Evolutionary conservation across 2,113 vertebrate genomes (phyloP), one percentile per base, ranked within the genome.

Genomic region (Scartelaos histophorus): DNA sequence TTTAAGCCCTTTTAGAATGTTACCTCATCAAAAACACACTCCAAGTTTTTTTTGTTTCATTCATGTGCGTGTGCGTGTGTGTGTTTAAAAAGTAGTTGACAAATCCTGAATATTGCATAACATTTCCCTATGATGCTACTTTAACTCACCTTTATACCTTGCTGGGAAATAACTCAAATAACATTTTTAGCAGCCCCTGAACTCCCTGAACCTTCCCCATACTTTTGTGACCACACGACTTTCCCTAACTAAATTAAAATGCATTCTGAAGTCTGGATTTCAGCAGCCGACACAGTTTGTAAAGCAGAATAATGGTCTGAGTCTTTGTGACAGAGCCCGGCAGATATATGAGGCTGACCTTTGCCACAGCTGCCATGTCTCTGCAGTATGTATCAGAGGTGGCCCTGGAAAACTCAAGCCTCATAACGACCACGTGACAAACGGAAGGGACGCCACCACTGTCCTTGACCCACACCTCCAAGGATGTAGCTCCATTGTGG

Each of bases 331-430:
- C 83, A 82, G 79, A 82, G 82, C 78, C 82, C 84, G 86, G 74
- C 80, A 89, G 88, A 91, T 89, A 90, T 90, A 91, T 82, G 85
- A 73, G 77, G 71, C 61, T 86, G 92, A 92, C 89, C 92, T 91
- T 93, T 83, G 86, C 75, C 79, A 82, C 13, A 15, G 81, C 83
- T 82, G 89, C 71, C 88, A 82, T 78, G 77, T 84, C 75, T 87
- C 83, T 78, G 79, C 72, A 45, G 71, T 69, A 70, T 68, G 76
- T 60, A 74, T 86, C 78, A 66, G 73, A 79, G 74, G 71, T 70
- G 74, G 80, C 86, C 88, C 71, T 87, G 88, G 83, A 87, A 81
- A 89, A 84, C 78, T 92, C 86, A 75, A 82, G 89, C 81, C 84
- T 78, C 92, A 94, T 92, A 89, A 93, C 83, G 79, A 80, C 85